phyloP scores from a whole-genome alignment of 2,888 invertebrate genomes.

The Pogonocherus hispidulus region DNA sequence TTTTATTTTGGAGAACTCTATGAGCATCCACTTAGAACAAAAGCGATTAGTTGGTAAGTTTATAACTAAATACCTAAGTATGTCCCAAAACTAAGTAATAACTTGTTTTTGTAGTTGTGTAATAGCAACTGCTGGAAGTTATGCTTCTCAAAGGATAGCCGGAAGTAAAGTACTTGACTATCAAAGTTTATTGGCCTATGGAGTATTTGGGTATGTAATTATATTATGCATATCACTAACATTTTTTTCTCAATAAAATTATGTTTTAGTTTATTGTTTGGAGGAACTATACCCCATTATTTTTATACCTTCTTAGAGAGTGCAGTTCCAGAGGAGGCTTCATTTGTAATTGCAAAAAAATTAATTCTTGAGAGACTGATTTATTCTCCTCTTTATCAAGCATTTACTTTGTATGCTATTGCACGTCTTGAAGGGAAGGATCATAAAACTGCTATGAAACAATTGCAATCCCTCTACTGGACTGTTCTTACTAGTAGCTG shows the following conservation, averaged over 20 bases:
- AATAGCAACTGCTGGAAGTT: constrained; percentile 80
- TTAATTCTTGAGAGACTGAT: constrained; percentile 80
- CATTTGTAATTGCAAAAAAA: constrained; percentile 71
- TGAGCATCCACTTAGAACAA: constrained; percentile 82
- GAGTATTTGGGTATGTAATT: constrained; percentile 77
- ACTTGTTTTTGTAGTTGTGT: constrained; percentile 73
- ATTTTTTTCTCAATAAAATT: constrained; percentile 5
- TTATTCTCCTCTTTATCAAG: constrained; percentile 82
- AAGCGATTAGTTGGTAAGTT: constrained; percentile 83
- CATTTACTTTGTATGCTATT: constrained; percentile 80
- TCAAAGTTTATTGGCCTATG: constrained; percentile 81
- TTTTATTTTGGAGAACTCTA: constrained; percentile 84
- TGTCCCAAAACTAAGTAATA: constrained; percentile 10
- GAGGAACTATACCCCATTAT: constrained; percentile 84
- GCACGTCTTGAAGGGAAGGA: constrained; percentile 84
- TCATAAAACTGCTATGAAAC: constrained; percentile 75
- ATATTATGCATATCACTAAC: not conserved
- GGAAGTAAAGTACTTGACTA: constrained; percentile 75
- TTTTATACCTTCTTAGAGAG: constrained; percentile 78
- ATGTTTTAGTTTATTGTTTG: constrained; percentile 78
- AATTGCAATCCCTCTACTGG: constrained; percentile 76
- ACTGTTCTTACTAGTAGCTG: constrained; percentile 80
- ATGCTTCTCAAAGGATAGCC: constrained; percentile 80
- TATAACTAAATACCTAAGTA: constrained; percentile 7
- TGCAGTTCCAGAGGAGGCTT: constrained; percentile 72